Base-by-base conservation (phyloP, 1,140 invertebrate species). In the Micrasema minimum region DNA sequence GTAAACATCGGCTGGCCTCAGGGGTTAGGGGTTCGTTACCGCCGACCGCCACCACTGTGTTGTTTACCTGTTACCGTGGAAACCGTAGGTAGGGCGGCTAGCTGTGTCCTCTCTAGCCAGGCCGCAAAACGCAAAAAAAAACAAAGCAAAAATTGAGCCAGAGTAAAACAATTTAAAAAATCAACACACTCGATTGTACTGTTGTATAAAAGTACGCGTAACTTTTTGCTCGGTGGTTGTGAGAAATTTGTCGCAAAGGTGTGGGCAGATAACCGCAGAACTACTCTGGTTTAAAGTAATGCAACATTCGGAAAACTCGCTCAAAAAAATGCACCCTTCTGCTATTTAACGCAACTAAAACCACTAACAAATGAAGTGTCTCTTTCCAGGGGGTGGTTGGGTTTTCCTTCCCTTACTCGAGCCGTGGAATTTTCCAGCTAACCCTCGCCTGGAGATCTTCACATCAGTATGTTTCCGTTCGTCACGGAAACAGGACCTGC, bases 401-500 rank as follows among this genome's bases (percentile, higher is more conserved):
- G 14, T 38, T 57, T 57, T 57, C 6, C 48, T 51, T 57, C 53
- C 31, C 53, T 23, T 57, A 57, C 37, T 31, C 35, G 53, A 37
- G 26, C 26, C 37, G n/a, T 14, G 5, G 53, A 57, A 31, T 57
- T 57, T 57, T 57, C 53, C 53, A 20, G 12, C 50, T 18, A 2
- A 4, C 12, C 53, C 14, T 57, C 53, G 11, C n/a, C 12, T 31
- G 53, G 7, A 31, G 11, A 9, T 23, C 20, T 22, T 4, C 50
- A n/a, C 50, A 18, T 35, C 53, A 57, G 53, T 57, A 12, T 57
- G 53, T 57, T 35, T 57, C 53, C 37, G 53, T 14, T 31, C 53
- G 53, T 37, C 5, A 9, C 53, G 6, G 23, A 57, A 35, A 37
- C n/a, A 57, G 53, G 53, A 57, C 53, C n/a, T 38, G 7, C 6